Evolutionary conservation across 2,113 vertebrate genomes (phyloP), one percentile per base, ranked within the genome.

Genomic region (Xyrauchen texanus): DNA sequence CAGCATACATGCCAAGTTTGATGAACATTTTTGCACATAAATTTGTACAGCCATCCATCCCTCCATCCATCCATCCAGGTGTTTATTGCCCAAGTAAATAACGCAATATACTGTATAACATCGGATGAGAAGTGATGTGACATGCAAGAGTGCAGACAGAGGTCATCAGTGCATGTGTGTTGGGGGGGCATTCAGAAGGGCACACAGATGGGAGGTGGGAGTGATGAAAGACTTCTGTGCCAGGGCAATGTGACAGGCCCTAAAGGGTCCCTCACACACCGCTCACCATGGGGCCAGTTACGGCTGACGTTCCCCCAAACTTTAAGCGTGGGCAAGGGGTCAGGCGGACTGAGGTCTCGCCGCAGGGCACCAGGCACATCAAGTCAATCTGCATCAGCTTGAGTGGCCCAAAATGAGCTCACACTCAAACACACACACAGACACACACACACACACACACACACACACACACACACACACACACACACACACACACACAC

Each of bases 301-400:
- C 66, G 15, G 72, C 62, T 67, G 69, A 63, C 47, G 62, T 66
- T 75, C 72, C 44, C 76, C 34, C 53, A 80, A 51, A 84, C 84
- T 69, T 69, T 77, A 62, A 61, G 65, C 21, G 49, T 80, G 13
- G 78, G 58, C 60, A 34, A 12, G 79, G 78, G 82, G 82, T 82
- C 74, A 75, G 80, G 6, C 21, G 21, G 61, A 53, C 61, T 42
- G 58, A 64, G 68, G 62, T 68, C 73, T 79, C 76, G 15, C 83
- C 62, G 73, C 76, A 71, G 82, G 72, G 82, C 80, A 70, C 67
- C 60, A 58, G 66, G 15, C 78, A 78, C 62, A 63, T 85, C 86
- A 84, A 84, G 80, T 81, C 82, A 78, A 83, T 84, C 75, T 85
- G 60, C 64, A 46, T 84, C 86, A 81, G 69, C 44, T 57, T 51